Evolutionary conservation across 1,140 invertebrate genomes (phyloP), one percentile per base, ranked within the genome.

Genomic region (Papilio polytes): DNA sequence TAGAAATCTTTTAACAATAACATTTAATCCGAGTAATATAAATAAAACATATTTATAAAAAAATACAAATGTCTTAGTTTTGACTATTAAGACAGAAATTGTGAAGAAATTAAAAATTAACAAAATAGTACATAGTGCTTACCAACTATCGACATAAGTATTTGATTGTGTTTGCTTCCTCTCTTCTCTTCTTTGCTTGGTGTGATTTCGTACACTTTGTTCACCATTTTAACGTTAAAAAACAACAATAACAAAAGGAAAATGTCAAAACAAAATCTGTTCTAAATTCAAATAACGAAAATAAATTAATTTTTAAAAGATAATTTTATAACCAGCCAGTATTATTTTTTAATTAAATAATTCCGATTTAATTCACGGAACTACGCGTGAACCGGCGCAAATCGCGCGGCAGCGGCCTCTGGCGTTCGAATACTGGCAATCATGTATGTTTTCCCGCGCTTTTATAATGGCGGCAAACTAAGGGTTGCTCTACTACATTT

Each of bases 71-170:
- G 46, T 12, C 46, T 48, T 48, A 48, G 46, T 48, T 48, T 2
- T 48, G 9, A 48, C 9, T 48, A 12, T 48, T 48, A 48, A 13
- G 12, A 48, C 12, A 48, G 9, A 10, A 10, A 10, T 48, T 12
- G 46, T 48, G 46, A 36, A 10, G 1, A 48, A 1, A 48, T 48
- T 12, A 13, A 48, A 48, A 48, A 10, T 12, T 0, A 48, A 48
- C 51, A 56, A 56, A 56, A 56, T 36, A 36, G 46, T 18, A 80
- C 46, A 44, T 53, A 22, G n/a, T 63, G 92, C 90, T 92, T 83
- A 94, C 92, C 89, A 31, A 94, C 81, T 78, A 94, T 94, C 2
- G 92, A 92, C 91, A 94, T 94, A 26, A 94, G 83, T 31, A 94
- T 82, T 87, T 94, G 92, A 81, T 92, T 91, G 59, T 92, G 91